Percentiles rank a stretch among this genome's conserved stretches.
Evolutionary conservation across 1,140 invertebrate species (phyloP).

Genomic region (Pogonognathellus flavescens): DNA sequence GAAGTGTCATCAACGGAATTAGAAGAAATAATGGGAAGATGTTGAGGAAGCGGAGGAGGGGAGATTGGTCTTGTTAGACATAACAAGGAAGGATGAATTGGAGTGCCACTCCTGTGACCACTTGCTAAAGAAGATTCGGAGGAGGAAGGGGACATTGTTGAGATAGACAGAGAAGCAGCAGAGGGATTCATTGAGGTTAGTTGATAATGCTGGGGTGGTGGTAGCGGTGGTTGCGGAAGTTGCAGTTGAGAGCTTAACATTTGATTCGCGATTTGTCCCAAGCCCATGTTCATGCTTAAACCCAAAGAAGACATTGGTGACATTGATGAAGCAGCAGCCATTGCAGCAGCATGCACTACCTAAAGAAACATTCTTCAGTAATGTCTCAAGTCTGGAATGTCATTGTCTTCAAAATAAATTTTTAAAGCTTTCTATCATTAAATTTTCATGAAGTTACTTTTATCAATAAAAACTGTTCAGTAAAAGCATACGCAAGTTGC

Average conservation of each 20-base stretch:
- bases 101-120: slow-evolving; percentile 25
- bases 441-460: too few species aligned
- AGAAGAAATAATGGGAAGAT: slow-evolving; percentile 14
- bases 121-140: slow-evolving; percentile 10
- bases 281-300: slow-evolving; percentile 25
- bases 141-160: neutral
- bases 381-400: too few species aligned
- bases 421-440: too few species aligned
- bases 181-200: neutral
- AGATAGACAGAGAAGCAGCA: slow-evolving; percentile 28
- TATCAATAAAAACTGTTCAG: too few species aligned
- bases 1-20: neutral
- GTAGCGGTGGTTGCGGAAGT: neutral
- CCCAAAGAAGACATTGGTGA: slow-evolving; percentile 11
- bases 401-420: too few species aligned
- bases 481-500: too few species aligned
- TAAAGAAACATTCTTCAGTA: neutral
- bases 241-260: slow-evolving; percentile 33
- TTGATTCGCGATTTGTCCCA: slow-evolving; percentile 49
- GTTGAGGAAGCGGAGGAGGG: neutral
- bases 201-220: neutral
- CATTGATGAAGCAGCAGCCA: neutral
- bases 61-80: neutral
- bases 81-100: neutral
- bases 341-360: neutral